Percentiles rank a stretch among this genome's conserved stretches.
Conservation (phyloP, 2,113 vertebrate genomes). For the Ceuthmochares aereus region DNA sequence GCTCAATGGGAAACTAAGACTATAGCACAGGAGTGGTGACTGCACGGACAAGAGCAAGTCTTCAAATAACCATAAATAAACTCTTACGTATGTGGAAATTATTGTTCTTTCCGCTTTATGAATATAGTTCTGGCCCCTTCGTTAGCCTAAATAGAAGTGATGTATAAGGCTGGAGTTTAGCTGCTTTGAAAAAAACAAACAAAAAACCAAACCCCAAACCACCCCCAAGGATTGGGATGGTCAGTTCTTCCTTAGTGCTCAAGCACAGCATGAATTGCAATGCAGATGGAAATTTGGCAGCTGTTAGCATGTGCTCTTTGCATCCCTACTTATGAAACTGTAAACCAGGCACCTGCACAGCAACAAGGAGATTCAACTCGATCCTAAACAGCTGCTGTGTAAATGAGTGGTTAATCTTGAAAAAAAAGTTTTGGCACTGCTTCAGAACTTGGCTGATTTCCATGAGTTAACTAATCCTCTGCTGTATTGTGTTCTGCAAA, state of each 20-base stretch:
- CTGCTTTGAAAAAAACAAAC: neutral
- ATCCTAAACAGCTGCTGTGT: neutral
- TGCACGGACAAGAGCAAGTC: neutral
- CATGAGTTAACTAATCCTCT: neutral
- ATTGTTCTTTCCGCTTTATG: neutral
- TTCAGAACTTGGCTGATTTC: neutral
- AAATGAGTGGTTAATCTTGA: neutral
- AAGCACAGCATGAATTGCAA: neutral
- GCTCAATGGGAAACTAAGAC: neutral
- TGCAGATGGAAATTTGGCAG: neutral
- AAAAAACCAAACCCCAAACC: too few relatives aligned
- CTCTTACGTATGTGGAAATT: neutral
- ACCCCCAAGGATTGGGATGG: neutral
- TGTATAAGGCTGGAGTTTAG: neutral
- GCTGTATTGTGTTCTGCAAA: neutral
- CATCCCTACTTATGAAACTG: neutral
- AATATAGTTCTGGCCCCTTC: neutral
- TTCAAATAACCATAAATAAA: neutral
- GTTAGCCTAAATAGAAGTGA: neutral
- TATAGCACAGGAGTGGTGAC: neutral
- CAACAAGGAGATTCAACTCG: neutral
- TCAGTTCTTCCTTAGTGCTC: neutral
- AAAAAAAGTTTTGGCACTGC: neutral
- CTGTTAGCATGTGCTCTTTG: neutral
- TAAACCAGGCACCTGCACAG: constrained; percentile 7